Evolutionary conservation across 1,140 invertebrate genomes (phyloP), one percentile per base, ranked within the genome.

Genomic region (Megalonaias nervosa): DNA sequence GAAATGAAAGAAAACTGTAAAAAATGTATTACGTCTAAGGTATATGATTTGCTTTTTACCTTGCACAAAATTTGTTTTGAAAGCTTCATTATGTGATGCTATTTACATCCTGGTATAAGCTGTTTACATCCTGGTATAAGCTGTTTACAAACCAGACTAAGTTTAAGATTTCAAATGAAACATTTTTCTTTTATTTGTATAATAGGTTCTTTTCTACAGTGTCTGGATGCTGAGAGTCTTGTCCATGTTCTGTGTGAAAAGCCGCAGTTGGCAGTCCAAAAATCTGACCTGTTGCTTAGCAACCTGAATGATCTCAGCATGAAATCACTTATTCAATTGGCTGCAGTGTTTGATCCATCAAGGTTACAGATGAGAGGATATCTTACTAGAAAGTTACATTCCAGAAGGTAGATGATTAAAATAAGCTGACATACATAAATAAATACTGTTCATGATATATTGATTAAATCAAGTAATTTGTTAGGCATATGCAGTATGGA

Each of bases 271-370:
- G 85, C 88, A 5, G 77, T 83, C 14, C 77, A 79, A 13, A 84
- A 89, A 68, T 75, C 81, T 26, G 69, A 79, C n/a, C 71, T 87
- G 38, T 71, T 90, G 62, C 72, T 83, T 57, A 65, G 67, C n/a
- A 71, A 84, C 56, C 48, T 90, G 5, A 67, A 75, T 56, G 68
- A 80, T 21, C 80, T 90, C 60, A 70, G 82, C 61, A 26, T 79
- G 13, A n/a, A 75, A 17, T 38, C 66, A 11, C 80, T 91, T 67
- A 65, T 83, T n/a, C 80, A 81, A 59, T 71, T 91, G 64, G 88
- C 88, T 13, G 78, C 82, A 26, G 80, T 84, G n/a, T 85, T 89
- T 76, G 89, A 90, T 74, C 89, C 89, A 14, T 90, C 89, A 48
- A 83, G 82, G 64, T 74, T 81, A 59, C 61, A 81, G 5, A 83